Evolutionary conservation across 2,113 vertebrate genomes (phyloP).

Genomic region (Ellobius talpinus): DNA sequence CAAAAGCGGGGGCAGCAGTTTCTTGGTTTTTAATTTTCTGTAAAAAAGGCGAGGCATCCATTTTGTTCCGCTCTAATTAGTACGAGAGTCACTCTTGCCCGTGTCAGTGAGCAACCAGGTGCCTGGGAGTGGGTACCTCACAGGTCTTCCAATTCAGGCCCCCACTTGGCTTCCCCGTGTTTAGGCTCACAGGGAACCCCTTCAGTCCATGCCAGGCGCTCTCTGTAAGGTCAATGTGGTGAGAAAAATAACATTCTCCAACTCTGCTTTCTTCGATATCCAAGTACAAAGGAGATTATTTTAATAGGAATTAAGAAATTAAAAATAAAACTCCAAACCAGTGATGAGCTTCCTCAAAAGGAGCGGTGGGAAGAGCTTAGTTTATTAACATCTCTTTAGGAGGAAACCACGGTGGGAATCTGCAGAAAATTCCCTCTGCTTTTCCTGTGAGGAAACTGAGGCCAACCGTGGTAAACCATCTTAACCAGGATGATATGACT

Average conservation of each 20-base stretch:
- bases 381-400: background rate
- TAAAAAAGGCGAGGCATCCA: constrained; percentile 76
- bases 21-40: constrained; percentile 83
- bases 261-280: background rate
- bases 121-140: constrained; percentile 80
- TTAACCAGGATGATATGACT: background rate
- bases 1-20: constrained; percentile 76
- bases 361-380: constrained; percentile 64
- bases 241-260: background rate
- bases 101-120: constrained; percentile 81
- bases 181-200: too few relatives aligned
- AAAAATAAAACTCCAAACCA: background rate
- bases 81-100: constrained; percentile 73
- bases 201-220: constrained; percentile 54
- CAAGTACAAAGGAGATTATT: constrained; percentile 17
- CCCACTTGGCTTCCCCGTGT: constrained; percentile 71
- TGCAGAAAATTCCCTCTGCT: background rate
- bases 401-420: background rate
- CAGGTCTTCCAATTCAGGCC: constrained; percentile 79
- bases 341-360: constrained; percentile 27
- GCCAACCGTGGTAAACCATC: background rate
- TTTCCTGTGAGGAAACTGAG: constrained; percentile 32
- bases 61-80: constrained; percentile 86
- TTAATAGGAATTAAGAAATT: constrained; percentile 66
- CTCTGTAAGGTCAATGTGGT: constrained; percentile 64